Evolutionary conservation across 2,797 vertebrate species (phyloP).

Genomic region (Toxotes lorentzi): DNA sequence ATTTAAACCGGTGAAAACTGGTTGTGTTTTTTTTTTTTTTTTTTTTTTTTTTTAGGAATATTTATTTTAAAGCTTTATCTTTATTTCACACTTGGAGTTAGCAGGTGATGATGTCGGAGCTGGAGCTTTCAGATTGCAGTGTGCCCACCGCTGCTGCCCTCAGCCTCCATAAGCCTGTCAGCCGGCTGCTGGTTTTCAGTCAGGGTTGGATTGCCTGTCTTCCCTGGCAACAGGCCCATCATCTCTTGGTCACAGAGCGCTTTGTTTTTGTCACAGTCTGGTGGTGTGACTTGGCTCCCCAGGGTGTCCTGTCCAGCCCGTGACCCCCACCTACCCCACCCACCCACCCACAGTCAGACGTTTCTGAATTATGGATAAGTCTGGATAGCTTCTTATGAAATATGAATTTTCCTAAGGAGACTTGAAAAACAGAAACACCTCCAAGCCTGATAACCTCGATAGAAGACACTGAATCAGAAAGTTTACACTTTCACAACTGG

Average conservation of each 20-base stretch:
- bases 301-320: slow-evolving; percentile 60
- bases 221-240: slow-evolving; percentile 80
- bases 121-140: slow-evolving; percentile 1
- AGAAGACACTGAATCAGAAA: background rate
- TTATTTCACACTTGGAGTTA: background rate
- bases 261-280: slow-evolving; percentile 78
- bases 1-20: background rate
- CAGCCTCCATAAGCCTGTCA: slow-evolving; percentile 31
- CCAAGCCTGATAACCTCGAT: slow-evolving; percentile 7
- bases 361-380: slow-evolving; percentile 82
- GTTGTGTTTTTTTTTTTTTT: too few species aligned
- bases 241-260: slow-evolving; percentile 63
- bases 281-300: slow-evolving; percentile 68
- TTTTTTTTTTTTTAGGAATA: background rate
- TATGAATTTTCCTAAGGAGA: slow-evolving; percentile 72
- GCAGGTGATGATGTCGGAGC: background rate
- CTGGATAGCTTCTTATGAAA: slow-evolving; percentile 80
- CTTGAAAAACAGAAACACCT: slow-evolving; percentile 41
- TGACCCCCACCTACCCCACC: slow-evolving; percentile 42
- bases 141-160: background rate
- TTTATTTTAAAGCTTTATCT: background rate
- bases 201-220: slow-evolving; percentile 56
- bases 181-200: slow-evolving; percentile 43
- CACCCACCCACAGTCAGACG: slow-evolving; percentile 65
- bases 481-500: background rate